phyloP scores from a whole-genome alignment of 2,113 vertebrate genomes.

The Pterophyllum scalare region DNA sequence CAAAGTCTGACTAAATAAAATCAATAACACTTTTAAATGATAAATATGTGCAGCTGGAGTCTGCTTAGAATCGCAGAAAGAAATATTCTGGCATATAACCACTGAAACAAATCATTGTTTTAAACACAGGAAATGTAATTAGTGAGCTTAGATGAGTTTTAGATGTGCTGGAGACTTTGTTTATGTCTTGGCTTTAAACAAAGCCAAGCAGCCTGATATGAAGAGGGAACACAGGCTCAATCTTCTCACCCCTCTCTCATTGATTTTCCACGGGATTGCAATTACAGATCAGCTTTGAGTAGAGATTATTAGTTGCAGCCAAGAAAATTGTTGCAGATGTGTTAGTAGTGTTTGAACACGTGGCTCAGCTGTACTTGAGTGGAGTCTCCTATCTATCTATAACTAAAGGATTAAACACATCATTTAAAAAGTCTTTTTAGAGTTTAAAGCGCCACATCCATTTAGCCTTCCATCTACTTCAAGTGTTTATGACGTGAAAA shows the following conservation, averaged over 20 bases:
- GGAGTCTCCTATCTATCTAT: not conserved
- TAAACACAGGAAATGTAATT: not conserved
- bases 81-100: not conserved
- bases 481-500: slow-evolving; percentile 10
- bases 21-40: no score
- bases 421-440: not conserved
- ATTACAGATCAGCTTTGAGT: not conserved
- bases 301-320: not conserved
- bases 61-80: not conserved
- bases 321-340: not conserved
- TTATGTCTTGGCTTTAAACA: not conserved
- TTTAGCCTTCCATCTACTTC: not conserved
- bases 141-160: not conserved
- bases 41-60: not conserved
- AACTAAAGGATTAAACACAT: not conserved
- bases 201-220: not conserved
- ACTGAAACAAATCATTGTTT: not conserved
- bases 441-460: not conserved
- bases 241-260: not conserved
- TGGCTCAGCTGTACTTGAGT: not conserved
- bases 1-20: not conserved
- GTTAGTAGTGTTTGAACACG: not conserved
- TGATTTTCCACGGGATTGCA: not conserved
- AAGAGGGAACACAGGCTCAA: not conserved
- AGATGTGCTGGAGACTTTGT: not conserved